These are phyloP conservation scores for Poeciliopsis turneri DNA, from an alignment of 2,797 vertebrate species.

Conservation along the genomic window DNA sequence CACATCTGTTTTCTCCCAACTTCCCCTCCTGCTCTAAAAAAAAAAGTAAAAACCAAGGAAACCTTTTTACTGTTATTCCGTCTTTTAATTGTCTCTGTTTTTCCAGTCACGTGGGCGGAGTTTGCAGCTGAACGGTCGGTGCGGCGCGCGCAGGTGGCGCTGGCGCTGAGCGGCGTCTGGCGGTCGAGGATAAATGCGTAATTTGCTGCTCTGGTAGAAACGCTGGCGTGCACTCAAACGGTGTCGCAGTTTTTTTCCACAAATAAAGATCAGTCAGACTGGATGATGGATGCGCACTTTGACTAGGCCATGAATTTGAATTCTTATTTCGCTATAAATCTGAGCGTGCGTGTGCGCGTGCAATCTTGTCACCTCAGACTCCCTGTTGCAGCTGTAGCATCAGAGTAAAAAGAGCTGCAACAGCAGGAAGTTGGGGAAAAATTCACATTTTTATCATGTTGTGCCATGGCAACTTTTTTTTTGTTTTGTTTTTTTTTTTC, in stretches of 20 bases:
- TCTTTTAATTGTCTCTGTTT: background rate
- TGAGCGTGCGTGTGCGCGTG: background rate
- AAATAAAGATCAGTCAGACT: background rate
- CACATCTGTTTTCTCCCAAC: conserved; percentile 12
- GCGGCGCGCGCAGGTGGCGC: conserved; percentile 52
- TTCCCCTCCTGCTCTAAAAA: background rate
- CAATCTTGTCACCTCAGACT: background rate
- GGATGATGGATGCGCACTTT: background rate
- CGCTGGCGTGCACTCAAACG: background rate
- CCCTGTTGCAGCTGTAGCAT: background rate
- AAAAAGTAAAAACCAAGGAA: background rate
- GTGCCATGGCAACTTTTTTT: conserved; percentile 2
- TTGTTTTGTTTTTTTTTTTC: no score
- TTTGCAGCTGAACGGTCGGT: conserved; percentile 51
- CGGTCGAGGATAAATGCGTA: conserved; percentile 45
- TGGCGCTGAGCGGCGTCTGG: background rate
- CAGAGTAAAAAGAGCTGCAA: background rate
- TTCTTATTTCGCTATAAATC: background rate
- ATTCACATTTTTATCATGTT: background rate
- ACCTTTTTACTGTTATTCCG: background rate
- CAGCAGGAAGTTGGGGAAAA: conserved; percentile 10
- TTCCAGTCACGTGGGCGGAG: conserved; percentile 32
- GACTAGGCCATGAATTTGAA: background rate
- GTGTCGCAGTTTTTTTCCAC: background rate
- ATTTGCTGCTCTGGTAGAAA: conserved; percentile 31